These are phyloP conservation scores for Pocillopora grandis DNA, from an alignment of 92 coral and sea anemone genomes.

Conservation along the genomic window DNA sequence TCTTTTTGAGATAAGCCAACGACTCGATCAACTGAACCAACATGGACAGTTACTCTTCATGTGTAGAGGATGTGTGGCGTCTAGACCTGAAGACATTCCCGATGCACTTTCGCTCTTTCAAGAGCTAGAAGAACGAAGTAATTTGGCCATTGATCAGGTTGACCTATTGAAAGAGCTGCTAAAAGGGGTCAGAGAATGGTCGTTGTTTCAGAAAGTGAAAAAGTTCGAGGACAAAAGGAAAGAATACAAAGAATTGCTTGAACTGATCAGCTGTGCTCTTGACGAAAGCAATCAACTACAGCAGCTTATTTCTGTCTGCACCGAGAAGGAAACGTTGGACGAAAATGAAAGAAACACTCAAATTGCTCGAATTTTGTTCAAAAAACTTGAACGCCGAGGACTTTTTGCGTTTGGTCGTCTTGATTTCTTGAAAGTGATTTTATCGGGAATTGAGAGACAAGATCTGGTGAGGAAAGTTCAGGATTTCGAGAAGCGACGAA, in stretches of 20 bases:
- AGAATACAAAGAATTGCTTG: neutral
- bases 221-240: conserved; percentile 5
- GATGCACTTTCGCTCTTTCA: neutral
- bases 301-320: neutral
- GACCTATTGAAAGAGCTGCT: neutral
- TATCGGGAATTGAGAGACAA: neutral
- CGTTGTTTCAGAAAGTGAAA: neutral
- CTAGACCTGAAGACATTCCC: neutral
- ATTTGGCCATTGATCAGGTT: neutral
- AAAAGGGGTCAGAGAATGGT: neutral
- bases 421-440: neutral
- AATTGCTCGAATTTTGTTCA: neutral
- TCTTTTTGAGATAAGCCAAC: neutral
- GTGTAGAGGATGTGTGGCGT: conserved; percentile 5
- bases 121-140: neutral
- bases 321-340: neutral
- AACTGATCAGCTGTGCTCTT: neutral
- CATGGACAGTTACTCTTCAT: neutral
- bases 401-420: neutral
- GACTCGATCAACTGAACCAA: neutral
- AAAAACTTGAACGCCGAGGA: neutral
- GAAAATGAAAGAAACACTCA: neutral
- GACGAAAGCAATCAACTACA: neutral
- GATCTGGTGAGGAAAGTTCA: neutral
- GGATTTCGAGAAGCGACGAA: neutral